Evolutionary conservation across 1,140 invertebrate genomes (phyloP), one percentile per base, ranked within the genome.

Genomic region (Philaenus spumarius): DNA sequence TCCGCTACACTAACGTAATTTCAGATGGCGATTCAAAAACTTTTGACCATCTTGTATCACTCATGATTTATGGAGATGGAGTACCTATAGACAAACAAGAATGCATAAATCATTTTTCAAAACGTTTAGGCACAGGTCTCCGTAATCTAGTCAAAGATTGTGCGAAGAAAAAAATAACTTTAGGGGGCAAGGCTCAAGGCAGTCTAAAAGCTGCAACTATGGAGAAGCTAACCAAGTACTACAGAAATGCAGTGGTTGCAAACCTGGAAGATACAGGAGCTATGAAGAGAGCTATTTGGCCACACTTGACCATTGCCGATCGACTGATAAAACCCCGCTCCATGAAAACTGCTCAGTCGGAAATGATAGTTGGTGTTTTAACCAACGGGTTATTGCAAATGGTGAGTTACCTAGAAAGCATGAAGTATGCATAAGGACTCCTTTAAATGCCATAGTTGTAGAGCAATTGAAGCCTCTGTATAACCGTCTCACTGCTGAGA

Each of bases 91-190:
- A 30, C 19, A 65, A 67, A 60, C 56, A 66, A 60, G 66, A 69
- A 51, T 69, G 68, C 26, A 19, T 68, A 2, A 69, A 68, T 55
- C 66, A 68, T 48, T 61, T 67, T n/a, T 35, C 52, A 26, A 69
- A 68, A 52, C 56, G 62, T 2, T 53, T 67, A 59, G 58, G 66
- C 55, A 67, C 62, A 51, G 46, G 58, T 11, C 50, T 61, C 20
- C 15, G 24, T 35, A 61, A 64, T 35, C 7, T 55, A 11, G 40
- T 62, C 4, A 58, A 59, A 37, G 40, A 61, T 5, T 59, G 57
- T 19, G 22, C 40, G 50, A 48, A 58, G n/a, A 45, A 45, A 45
- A 45, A 47, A 24, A 40, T 62, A 19, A 60, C 47, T 7, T 35
- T 62, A 17, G 60, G 60, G n/a, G 57, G 57, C 15, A 54, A 48